Base-by-base conservation (phyloP, 2,888 invertebrate species). In the Caenorhabditis sp. region DNA sequence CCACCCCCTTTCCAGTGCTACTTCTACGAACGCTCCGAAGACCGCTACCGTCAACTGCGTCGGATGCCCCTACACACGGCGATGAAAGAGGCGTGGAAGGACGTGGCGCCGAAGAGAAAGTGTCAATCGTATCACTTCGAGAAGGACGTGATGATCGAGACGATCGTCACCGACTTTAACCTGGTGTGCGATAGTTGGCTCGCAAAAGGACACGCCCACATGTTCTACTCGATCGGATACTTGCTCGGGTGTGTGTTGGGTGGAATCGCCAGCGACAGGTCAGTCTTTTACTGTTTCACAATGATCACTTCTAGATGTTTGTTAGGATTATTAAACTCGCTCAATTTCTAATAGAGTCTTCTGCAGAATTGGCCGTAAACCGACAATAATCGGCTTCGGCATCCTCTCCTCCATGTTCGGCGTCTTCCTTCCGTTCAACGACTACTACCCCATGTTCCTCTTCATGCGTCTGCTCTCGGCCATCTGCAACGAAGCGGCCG, bases 101-200 rank as follows among this genome's bases (percentile, higher is more conserved):
- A 81, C 59, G 72, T 71, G 13, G 83, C 85, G 9, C 68, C 76
- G 15, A 81, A 79, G 27, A 65, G 61, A 7, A 84, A 84, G 32
- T 88, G 88, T 65, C 77, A 75, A 27, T 53, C 82, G 15, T 88
- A 88, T 84, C 77, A 78, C 45, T 87, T 85, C 68, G 86, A 85
- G 53, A 78, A 83, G 32, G 87, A 87, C 66, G 86, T 83, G 22
- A 89, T 89, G 89, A 66, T 78, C 9, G 85, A 84, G 26, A 89
- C 89, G 11, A 89, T 89, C 30, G 89, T 89, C 11, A 89, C 89
- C 1, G 86, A 89, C 65, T 89, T 88, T 86, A 83, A 87, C 55
- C 79, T 89, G 39, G 89, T 89, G 5, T 89, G 89, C 76, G 86
- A 87, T 45, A 82, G 85, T 68, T 89, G 86, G 73, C 75, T 89